Evolutionary conservation across 2,113 vertebrate species (phyloP).

Genomic region (Lepus timidus): DNA sequence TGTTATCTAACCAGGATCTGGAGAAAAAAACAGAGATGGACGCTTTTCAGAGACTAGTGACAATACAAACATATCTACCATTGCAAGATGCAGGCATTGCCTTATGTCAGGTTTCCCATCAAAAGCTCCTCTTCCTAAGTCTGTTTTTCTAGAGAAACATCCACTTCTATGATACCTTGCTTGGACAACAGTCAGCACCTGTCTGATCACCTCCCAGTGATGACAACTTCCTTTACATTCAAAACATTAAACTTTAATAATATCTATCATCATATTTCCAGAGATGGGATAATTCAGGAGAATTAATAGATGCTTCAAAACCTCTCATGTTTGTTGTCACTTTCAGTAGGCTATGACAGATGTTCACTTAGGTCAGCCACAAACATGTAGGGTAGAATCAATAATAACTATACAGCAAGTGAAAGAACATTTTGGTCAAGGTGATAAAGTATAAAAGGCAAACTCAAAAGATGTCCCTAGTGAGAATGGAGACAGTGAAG

Average conservation of each 20-base stretch:
- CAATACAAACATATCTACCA: neutral
- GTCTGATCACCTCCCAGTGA: neutral
- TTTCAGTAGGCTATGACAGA: neutral
- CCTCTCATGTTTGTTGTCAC: neutral
- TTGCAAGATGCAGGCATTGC: neutral
- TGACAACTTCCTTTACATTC: neutral
- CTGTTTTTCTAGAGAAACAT: neutral
- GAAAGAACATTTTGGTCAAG: neutral
- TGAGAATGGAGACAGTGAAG: neutral
- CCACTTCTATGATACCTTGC: neutral
- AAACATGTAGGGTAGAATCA: fast-evolving
- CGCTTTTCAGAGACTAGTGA: neutral
- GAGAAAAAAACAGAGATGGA: conserved; percentile 50
- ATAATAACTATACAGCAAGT: neutral
- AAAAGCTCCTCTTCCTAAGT: neutral
- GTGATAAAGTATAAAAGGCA: neutral
- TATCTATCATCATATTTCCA: neutral
- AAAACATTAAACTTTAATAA: conserved; percentile 17
- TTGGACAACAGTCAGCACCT: neutral
- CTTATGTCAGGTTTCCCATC: neutral
- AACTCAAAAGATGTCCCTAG: neutral
- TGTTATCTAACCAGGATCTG: conserved; percentile 95
- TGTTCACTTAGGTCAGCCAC: neutral
- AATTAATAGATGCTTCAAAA: neutral
- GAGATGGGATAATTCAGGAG: neutral